These are phyloP conservation scores for Hyles euphorbiae DNA, from an alignment of 1,140 invertebrate species.

Conservation along the genomic window DNA sequence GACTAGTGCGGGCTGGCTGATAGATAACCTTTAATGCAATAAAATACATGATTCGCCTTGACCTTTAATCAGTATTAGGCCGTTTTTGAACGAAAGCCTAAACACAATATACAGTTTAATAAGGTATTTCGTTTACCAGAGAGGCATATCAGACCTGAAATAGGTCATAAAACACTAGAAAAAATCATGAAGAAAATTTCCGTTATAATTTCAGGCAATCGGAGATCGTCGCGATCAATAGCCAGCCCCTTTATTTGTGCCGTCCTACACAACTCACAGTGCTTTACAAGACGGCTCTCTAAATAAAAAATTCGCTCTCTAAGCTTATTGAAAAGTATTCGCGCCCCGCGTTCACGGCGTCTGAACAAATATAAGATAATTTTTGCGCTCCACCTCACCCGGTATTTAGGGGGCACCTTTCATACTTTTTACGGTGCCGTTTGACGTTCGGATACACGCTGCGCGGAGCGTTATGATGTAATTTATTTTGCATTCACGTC, in stretches of 20 bases:
- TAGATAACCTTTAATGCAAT: too few species aligned
- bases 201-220: conserved; percentile 15
- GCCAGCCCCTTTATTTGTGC: conserved; percentile 57
- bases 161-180: too few species aligned
- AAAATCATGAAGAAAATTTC: too few species aligned
- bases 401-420: conserved; percentile 73
- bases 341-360: conserved; percentile 69
- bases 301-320: conserved; percentile 62
- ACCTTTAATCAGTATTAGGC: too few species aligned
- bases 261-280: conserved; percentile 38
- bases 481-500: conserved; percentile 65
- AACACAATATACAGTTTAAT: too few species aligned
- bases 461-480: conserved; percentile 44
- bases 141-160: too few species aligned
- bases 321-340: conserved; percentile 74
- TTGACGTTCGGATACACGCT: conserved; percentile 47
- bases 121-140: too few species aligned
- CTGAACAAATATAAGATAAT: conserved; percentile 75
- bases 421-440: conserved; percentile 66
- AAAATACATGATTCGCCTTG: too few species aligned
- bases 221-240: conserved; percentile 47
- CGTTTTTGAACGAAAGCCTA: too few species aligned
- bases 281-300: conserved; percentile 54
- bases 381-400: conserved; percentile 66
- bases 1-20: too few species aligned